These are phyloP conservation scores for Sebastes itinus DNA, from an alignment of 2,797 vertebrate species.

Conservation along the genomic window DNA sequence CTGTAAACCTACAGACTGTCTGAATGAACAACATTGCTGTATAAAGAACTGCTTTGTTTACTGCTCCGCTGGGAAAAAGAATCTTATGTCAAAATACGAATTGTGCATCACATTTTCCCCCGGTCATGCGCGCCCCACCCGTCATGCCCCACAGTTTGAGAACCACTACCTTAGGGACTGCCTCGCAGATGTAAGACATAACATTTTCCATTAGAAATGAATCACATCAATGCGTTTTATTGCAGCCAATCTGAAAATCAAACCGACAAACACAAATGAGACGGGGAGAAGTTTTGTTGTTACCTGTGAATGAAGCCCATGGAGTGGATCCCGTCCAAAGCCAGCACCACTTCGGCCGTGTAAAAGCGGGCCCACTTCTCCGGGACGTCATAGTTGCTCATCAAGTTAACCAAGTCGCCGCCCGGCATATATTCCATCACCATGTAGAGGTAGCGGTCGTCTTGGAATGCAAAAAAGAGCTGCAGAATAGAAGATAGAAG, in stretches of 20 bases:
- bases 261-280: background rate
- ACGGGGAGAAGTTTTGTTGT: background rate
- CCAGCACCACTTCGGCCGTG: conserved; percentile 96
- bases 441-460: conserved; percentile 98
- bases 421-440: conserved; percentile 99
- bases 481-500: conserved; percentile 46
- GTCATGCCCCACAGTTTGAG: too few species aligned
- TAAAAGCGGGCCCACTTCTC: conserved; percentile 99
- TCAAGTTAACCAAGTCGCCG: conserved; percentile 97
- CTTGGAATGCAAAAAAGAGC: conserved; percentile 99
- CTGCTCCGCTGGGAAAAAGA: too few species aligned
- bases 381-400: conserved; percentile 98
- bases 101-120: too few species aligned
- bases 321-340: conserved; percentile 96
- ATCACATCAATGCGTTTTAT: background rate
- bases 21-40: too few species aligned
- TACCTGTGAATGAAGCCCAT: conserved; percentile 99
- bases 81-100: too few species aligned
- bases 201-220: background rate
- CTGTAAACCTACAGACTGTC: too few species aligned
- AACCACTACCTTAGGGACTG: too few species aligned
- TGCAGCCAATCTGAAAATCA: background rate
- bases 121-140: too few species aligned
- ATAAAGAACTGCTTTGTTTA: too few species aligned
- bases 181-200: background rate